phyloP scores from a whole-genome alignment of 2,888 invertebrate genomes.

The Leucoma salicis region DNA sequence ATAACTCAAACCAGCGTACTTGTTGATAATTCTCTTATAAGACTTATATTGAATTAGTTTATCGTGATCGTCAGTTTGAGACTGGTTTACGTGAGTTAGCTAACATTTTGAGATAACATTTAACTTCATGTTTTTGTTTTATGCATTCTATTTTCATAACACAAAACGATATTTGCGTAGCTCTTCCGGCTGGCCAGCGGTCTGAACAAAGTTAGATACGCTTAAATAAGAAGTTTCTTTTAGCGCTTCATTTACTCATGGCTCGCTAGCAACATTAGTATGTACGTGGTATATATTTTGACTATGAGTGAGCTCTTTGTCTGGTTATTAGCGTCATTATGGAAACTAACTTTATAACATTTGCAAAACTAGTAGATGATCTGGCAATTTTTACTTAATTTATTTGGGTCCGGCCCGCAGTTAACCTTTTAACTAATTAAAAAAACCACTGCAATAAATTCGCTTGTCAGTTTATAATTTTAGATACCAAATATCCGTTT shows the following conservation, averaged over 20 bases:
- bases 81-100: no score
- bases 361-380: neutral
- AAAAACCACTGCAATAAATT: no score
- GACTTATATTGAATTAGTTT: no score
- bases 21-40: no score
- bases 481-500: neutral
- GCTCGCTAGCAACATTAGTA: neutral
- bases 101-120: conserved; percentile 48
- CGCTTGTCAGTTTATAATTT: conserved; percentile 1
- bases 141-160: conserved; percentile 64
- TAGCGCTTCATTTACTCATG: conserved; percentile 40
- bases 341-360: conserved; percentile 13
- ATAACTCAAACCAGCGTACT: no score
- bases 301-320: conserved; percentile 30
- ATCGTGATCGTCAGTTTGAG: no score
- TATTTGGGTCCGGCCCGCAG: neutral
- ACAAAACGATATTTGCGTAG: conserved; percentile 66
- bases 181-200: conserved; percentile 46
- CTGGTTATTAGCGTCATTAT: conserved; percentile 28
- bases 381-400: neutral
- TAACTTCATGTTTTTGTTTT: conserved; percentile 50
- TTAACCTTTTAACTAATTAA: no score
- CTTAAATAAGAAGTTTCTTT: conserved; percentile 56
- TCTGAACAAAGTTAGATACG: conserved; percentile 18
- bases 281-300: conserved; percentile 3